Percentiles rank a stretch among this genome's conserved stretches.
phyloP scores from a whole-genome alignment of 1,140 invertebrate genomes.

The Drosophila auraria region DNA sequence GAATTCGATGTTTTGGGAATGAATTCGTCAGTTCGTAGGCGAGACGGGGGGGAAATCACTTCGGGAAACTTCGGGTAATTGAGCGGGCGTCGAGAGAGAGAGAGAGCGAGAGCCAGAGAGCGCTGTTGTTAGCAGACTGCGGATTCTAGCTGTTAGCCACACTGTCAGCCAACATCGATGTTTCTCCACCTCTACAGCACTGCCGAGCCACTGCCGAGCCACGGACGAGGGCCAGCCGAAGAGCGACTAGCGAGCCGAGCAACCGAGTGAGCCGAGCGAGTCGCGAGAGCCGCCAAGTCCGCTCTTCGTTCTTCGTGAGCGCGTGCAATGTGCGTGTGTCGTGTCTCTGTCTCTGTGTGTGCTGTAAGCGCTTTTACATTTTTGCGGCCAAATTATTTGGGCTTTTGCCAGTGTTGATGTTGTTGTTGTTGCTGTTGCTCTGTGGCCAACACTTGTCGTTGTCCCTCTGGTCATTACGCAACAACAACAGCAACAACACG shows the following conservation, averaged over 20 bases:
- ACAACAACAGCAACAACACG: conserved; percentile 26
- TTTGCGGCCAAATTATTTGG: conserved; percentile 44
- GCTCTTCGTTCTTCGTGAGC: neutral
- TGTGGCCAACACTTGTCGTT: conserved; percentile 48
- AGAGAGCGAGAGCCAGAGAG: too few relatives aligned
- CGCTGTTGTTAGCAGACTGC: too few relatives aligned
- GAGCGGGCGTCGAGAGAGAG: too few relatives aligned
- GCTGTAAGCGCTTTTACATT: conserved; percentile 62
- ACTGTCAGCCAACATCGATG: too few relatives aligned
- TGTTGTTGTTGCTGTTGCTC: conserved; percentile 10
- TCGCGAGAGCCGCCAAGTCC: conserved; percentile 9
- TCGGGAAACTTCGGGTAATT: too few relatives aligned
- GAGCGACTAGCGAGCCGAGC: neutral
- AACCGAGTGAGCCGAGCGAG: conserved; percentile 1
- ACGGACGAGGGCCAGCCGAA: conserved; percentile 9
- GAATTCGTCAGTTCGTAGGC: too few relatives aligned
- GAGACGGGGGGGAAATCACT: too few relatives aligned
- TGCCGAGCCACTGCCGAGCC: conserved; percentile 47
- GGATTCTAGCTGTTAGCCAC: too few relatives aligned
- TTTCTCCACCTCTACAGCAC: too few relatives aligned
- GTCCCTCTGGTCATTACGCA: conserved; percentile 67
- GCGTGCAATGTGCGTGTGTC: conserved; percentile 19
- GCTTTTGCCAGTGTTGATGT: conserved; percentile 14
- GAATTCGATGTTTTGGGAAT: too few relatives aligned
- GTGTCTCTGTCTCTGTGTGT: neutral